A percentile compares a stretch with the other conserved stretches of the same genome.
Conservation (phyloP, 2,113 vertebrate species). For the Aphyosemion australe region DNA sequence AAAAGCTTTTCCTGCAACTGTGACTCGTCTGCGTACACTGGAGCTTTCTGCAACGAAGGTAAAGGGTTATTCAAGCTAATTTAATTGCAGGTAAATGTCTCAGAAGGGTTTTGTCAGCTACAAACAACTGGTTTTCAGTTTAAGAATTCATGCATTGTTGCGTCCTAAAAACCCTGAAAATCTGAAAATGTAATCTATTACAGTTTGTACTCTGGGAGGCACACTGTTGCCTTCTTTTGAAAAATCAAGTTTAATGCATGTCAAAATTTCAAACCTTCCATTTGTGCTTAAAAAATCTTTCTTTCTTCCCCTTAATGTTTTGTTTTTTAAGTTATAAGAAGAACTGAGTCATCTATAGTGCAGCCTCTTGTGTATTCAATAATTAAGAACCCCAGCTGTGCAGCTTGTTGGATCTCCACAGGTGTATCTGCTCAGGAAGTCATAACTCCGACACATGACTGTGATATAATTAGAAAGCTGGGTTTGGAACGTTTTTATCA, state of each 20-base stretch:
- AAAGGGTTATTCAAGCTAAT: too few species aligned
- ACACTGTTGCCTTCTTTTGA: too few species aligned
- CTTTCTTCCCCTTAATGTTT: neutral
- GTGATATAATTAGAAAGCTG: slow-evolving; percentile 35
- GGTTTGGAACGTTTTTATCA: slow-evolving; percentile 14
- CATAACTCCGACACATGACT: neutral
- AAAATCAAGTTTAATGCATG: too few species aligned
- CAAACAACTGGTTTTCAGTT: too few species aligned
- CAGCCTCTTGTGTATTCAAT: neutral
- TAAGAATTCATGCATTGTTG: too few species aligned
- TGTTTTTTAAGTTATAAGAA: neutral
- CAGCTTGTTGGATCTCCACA: neutral
- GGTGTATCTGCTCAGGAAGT: slow-evolving; percentile 8
- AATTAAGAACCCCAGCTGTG: slow-evolving; percentile 10
- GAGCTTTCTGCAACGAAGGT: slow-evolving; percentile 91
- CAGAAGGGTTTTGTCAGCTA: too few species aligned
- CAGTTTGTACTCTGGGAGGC: too few species aligned
- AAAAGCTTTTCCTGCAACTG: slow-evolving; percentile 91
- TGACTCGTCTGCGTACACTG: slow-evolving; percentile 81
- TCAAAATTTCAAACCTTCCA: too few species aligned
- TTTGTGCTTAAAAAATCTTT: too few species aligned
- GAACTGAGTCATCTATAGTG: slow-evolving; percentile 11
- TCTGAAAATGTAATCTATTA: too few species aligned
- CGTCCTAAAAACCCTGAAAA: too few species aligned
- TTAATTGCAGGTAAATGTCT: too few species aligned